phyloP scores from a whole-genome alignment of 1,140 invertebrate genomes.

The Euura saliciscinereae region DNA sequence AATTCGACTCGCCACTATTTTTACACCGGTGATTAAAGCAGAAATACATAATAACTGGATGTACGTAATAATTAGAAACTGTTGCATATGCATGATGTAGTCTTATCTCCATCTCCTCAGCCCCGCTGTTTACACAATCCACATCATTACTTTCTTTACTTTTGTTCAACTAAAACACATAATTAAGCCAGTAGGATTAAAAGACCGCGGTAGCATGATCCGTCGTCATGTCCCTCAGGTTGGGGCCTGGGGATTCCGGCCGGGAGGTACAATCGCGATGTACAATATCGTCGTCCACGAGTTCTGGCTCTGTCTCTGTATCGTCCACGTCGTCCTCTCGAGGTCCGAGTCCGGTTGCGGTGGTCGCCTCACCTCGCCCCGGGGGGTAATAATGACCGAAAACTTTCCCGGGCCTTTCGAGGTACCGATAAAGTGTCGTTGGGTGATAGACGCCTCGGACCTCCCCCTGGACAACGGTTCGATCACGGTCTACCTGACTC shows the following conservation, averaged over 20 bases:
- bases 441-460: slow-evolving; percentile 82
- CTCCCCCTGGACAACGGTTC: slow-evolving; percentile 58
- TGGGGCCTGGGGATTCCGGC: not conserved
- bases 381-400: slow-evolving; percentile 79
- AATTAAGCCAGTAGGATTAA: no score
- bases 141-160: no score
- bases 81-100: not conserved
- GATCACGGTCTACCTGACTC: slow-evolving; percentile 86
- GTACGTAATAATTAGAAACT: slow-evolving; percentile 1
- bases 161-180: no score
- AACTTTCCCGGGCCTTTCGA: slow-evolving; percentile 80
- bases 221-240: not conserved
- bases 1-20: no score
- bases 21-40: no score
- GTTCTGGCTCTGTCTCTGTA: not conserved
- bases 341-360: slow-evolving; percentile 60
- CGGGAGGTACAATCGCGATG: not conserved
- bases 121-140: no score
- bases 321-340: not conserved
- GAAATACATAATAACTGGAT: not conserved
- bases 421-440: slow-evolving; percentile 82
- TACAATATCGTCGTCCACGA: not conserved
- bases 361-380: slow-evolving; percentile 64
- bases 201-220: no score
- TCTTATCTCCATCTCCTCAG: no score